Conservation (phyloP, 2,888 invertebrate species). For the Nomada hirtipes region DNA sequence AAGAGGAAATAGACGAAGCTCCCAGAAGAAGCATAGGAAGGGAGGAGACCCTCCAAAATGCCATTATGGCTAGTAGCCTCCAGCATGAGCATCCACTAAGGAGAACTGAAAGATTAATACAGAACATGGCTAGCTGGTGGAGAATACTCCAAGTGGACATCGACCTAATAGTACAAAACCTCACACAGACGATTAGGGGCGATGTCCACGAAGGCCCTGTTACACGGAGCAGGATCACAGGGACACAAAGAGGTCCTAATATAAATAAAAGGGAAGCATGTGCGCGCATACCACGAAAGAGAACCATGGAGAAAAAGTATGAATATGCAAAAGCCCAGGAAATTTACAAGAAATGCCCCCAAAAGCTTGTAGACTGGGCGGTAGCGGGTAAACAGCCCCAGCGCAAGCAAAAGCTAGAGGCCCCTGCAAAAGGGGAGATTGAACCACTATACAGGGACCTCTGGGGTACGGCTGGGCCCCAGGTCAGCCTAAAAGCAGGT, state of each 20-base stretch:
- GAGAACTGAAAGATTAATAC: no score
- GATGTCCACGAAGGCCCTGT: neutral
- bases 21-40: no score
- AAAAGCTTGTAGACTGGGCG: neutral
- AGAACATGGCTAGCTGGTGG: neutral
- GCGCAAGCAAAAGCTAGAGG: neutral
- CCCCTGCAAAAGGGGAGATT: neutral
- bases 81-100: no score
- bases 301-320: neutral
- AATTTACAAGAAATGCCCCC: neutral
- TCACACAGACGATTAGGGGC: neutral
- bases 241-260: neutral
- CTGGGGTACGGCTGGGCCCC: no score
- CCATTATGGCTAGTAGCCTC: no score
- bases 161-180: no score
- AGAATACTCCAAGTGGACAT: neutral
- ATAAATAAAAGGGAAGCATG: no score
- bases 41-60: no score
- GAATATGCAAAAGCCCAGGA: neutral
- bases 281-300: neutral
- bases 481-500: neutral
- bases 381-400: neutral
- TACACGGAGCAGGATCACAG: neutral
- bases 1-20: no score
- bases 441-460: neutral